A percentile compares a stretch with the other conserved stretches of the same genome.
Evolutionary conservation across 1,140 invertebrate genomes (phyloP).

Genomic region (Temnothorax longispinosus): DNA sequence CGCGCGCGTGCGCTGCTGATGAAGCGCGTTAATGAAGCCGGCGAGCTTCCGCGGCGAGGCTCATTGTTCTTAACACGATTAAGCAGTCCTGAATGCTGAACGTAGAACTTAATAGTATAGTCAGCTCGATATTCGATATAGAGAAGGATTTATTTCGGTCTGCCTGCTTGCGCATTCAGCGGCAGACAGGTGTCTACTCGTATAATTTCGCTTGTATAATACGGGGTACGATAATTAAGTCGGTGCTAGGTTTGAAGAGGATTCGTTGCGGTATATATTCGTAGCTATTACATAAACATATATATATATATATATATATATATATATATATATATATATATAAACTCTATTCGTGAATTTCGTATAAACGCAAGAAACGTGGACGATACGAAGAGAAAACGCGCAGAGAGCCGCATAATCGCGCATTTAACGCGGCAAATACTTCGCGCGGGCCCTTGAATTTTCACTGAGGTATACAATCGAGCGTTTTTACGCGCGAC

Average conservation of each 20-base stretch:
- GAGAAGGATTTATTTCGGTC: slow-evolving; percentile 21
- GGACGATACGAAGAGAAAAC: not conserved
- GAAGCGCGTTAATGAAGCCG: slow-evolving; percentile 46
- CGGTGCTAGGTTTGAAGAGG: not conserved
- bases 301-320: not conserved
- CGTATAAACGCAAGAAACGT: not conserved
- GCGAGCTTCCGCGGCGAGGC: slow-evolving; percentile 8
- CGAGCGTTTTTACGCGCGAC: slow-evolving; percentile 10
- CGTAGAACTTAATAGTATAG: slow-evolving; percentile 11
- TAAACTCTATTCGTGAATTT: not conserved
- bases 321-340: not conserved
- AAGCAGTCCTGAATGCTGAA: slow-evolving; percentile 33
- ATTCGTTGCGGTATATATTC: not conserved
- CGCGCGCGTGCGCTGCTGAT: not conserved
- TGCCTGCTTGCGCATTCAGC: not conserved
- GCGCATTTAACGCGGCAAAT: not conserved
- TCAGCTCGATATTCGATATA: slow-evolving; percentile 15
- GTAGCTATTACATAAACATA: not conserved
- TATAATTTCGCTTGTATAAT: slow-evolving; percentile 24
- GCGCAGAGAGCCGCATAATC: not conserved
- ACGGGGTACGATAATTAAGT: slow-evolving; percentile 3
- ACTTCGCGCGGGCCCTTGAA: slow-evolving; percentile 17
- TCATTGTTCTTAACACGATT: slow-evolving; percentile 50
- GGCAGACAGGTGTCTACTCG: not conserved
- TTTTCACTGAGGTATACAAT: slow-evolving; percentile 26